Evolutionary conservation across 2,797 vertebrate species (phyloP).

Genomic region (Mormyrops boulengeri): DNA sequence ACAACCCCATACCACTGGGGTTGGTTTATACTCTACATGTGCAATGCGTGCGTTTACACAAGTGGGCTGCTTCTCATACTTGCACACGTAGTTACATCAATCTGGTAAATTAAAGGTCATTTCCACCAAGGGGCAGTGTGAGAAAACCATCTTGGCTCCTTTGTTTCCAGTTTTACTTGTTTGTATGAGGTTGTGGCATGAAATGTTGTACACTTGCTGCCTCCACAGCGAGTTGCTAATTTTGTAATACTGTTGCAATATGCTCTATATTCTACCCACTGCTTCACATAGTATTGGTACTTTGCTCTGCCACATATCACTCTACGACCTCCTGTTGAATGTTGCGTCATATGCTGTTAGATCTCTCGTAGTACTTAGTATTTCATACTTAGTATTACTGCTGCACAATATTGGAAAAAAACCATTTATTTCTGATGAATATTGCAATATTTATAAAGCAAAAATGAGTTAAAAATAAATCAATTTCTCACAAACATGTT

Average conservation of each 20-base stretch:
- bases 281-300: background rate
- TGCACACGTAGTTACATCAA: background rate
- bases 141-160: background rate
- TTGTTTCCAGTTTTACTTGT: background rate
- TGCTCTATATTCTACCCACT: background rate
- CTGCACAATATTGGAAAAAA: background rate
- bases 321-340: background rate
- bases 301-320: background rate
- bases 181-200: background rate
- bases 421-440: background rate
- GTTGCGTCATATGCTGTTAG: background rate
- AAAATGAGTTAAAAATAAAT: background rate
- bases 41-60: background rate
- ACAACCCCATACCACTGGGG: background rate
- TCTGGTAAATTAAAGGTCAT: background rate
- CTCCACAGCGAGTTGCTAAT: background rate
- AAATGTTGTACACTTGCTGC: background rate
- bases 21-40: background rate
- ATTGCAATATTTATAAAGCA: background rate
- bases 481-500: background rate
- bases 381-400: background rate
- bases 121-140: background rate
- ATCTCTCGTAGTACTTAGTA: background rate
- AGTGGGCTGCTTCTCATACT: background rate
- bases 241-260: background rate